Percentiles rank a stretch among this genome's conserved stretches.
phyloP scores from a whole-genome alignment of 2,113 vertebrate species.

The Eidolon helvum region DNA sequence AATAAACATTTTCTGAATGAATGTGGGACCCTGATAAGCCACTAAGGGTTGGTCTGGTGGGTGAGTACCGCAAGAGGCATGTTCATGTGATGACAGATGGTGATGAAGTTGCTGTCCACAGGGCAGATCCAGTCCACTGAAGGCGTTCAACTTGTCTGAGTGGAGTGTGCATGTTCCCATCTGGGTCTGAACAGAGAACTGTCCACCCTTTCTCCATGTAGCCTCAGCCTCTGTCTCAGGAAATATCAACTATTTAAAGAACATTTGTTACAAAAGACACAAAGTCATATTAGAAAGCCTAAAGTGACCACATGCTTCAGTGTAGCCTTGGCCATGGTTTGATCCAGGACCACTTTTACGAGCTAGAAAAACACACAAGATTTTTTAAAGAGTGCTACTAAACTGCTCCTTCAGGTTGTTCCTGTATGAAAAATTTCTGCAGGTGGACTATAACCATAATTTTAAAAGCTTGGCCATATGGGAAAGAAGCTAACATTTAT shows the following conservation, averaged over 20 bases:
- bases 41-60: not conserved
- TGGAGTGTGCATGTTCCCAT: not conserved
- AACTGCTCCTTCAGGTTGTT: not conserved
- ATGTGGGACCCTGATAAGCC: not conserved
- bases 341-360: not conserved
- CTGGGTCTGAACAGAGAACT: not conserved
- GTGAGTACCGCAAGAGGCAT: not conserved
- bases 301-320: not conserved
- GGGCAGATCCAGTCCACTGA: not conserved
- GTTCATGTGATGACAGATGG: not conserved
- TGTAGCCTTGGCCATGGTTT: not conserved
- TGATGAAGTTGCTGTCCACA: not conserved
- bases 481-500: conserved; percentile 37
- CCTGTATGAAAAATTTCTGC: not conserved
- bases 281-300: not conserved
- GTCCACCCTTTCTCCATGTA: not conserved
- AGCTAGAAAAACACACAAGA: not conserved
- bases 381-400: not conserved
- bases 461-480: conserved; percentile 9
- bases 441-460: not conserved
- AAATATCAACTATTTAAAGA: conserved; percentile 10
- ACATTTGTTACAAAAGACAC: not conserved
- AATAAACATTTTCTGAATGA: not conserved
- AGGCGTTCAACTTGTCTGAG: not conserved
- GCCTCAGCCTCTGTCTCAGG: not conserved